Percentiles rank a stretch among this genome's conserved stretches.
phyloP scores from a whole-genome alignment of 1,140 invertebrate species.

The Mamestra configurata region DNA sequence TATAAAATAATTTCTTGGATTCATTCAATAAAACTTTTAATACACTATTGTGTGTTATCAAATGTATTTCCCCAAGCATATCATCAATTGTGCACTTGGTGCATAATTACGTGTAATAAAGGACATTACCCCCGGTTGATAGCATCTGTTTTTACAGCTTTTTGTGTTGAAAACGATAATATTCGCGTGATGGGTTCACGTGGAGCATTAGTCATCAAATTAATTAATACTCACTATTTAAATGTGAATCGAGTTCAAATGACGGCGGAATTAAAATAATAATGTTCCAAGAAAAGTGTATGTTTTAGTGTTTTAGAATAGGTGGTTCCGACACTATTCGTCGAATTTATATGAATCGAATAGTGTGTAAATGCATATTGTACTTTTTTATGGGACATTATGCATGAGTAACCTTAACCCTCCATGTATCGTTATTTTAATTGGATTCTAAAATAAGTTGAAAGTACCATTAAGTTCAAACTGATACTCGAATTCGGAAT shows the following conservation, averaged over 20 bases:
- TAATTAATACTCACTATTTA: slow-evolving; percentile 51
- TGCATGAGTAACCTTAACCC: neutral
- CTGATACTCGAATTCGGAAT: too few relatives aligned
- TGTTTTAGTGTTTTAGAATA: neutral
- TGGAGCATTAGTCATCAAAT: slow-evolving; percentile 48
- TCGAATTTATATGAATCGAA: slow-evolving; percentile 11
- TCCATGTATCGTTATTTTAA: too few relatives aligned
- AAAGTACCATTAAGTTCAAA: too few relatives aligned
- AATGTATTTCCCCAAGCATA: slow-evolving; percentile 42
- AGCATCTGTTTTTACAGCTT: slow-evolving; percentile 55
- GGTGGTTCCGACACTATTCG: neutral
- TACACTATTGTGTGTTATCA: slow-evolving; percentile 44
- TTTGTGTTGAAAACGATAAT: slow-evolving; percentile 50
- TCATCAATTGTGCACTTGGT: slow-evolving; percentile 41
- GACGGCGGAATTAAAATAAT: slow-evolving; percentile 37
- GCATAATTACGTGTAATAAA: slow-evolving; percentile 63
- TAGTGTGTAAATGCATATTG: neutral
- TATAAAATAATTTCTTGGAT: slow-evolving; percentile 20
- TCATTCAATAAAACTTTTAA: slow-evolving; percentile 49
- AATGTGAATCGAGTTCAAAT: slow-evolving; percentile 42
- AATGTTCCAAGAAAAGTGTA: slow-evolving; percentile 36
- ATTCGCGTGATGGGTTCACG: slow-evolving; percentile 48
- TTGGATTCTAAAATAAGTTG: too few relatives aligned
- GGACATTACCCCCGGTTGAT: slow-evolving; percentile 57
- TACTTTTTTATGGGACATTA: neutral